Evolutionary conservation across 2,888 invertebrate genomes (phyloP).

Genomic region (Quadroppia sp.): DNA sequence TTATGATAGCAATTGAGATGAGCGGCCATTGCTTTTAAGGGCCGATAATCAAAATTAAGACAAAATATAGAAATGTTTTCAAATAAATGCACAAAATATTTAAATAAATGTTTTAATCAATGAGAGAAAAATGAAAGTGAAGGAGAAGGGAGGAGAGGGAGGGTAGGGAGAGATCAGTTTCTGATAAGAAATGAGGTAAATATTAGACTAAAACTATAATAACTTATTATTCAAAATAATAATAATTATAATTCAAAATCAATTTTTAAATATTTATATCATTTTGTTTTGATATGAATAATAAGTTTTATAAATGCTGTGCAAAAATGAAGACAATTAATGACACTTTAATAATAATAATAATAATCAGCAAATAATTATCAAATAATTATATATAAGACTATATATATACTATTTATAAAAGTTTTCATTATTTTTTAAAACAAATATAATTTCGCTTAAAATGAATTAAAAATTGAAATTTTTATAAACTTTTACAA

Average conservation of each 20-base stretch:
- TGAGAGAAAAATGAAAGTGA: no score
- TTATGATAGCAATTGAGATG: no score
- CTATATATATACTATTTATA: constrained; percentile 12
- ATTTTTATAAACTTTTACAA: constrained; percentile 31
- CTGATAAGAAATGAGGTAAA: constrained; percentile 19
- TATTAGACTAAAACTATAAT: constrained; percentile 25
- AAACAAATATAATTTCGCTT: not conserved
- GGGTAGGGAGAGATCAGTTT: no score
- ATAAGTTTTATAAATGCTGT: constrained; percentile 5
- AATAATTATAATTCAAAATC: not conserved
- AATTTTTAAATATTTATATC: constrained; percentile 25
- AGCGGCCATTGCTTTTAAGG: no score
- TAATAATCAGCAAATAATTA: not conserved
- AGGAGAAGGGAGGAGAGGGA: not conserved
- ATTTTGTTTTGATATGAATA: not conserved
- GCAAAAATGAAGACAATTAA: constrained; percentile 1
- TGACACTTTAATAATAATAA: constrained; percentile 20
- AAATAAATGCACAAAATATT: no score
- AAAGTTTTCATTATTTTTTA: constrained; percentile 4
- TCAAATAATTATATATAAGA: constrained; percentile 5
- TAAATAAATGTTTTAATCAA: no score
- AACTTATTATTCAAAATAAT: not conserved
- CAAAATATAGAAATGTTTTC: no score
- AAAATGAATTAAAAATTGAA: not conserved
- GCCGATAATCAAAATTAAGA: no score